Evolutionary conservation across 2,888 invertebrate genomes (phyloP), one percentile per base, ranked within the genome.

Genomic region (Malthinus seriepunctatus): DNA sequence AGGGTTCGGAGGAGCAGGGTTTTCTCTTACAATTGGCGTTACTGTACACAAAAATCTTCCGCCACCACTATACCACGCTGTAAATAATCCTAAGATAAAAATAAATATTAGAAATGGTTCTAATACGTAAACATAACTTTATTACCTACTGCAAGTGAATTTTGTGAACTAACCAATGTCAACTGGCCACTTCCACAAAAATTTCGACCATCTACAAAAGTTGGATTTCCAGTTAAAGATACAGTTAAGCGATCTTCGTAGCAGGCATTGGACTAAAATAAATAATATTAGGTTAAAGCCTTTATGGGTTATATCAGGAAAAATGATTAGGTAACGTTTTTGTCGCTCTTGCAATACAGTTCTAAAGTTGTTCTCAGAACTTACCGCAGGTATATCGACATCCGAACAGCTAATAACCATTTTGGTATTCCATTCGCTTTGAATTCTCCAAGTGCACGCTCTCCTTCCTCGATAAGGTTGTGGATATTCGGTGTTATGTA

Each of bases 101-200:
- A 15, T 3, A 23, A 23, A 23, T 23, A 23, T 23, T 23, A 23
- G 23, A 23, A 23, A 5, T 23, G 23, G n/a, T 23, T 23, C n/a
- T 15, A 39, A 9, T 12, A 9, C 1, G 9, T 15, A 39, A 15
- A 14, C 10, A 12, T 11, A 8, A 12, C n/a, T 9, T 14, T 9
- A 47, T 59, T 67, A 77, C 77, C 75, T 11, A 79, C 66, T 23
- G 67, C 60, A 47, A 79, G 61, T 39, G 58, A 60, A 57, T 75
- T 78, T 32, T 61, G 60, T 3, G 67, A 55, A 1, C 78, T 71
- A 1, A 73, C 61, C 15, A 74, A 32, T 11, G 67, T 72, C 42
- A 77, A 63, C 4, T 67, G 64, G 15, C 84, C 83, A 0, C 48
- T 62, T 1, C 86, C 87, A 67, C 88, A 88, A 67, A 84, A 86